Conservation (phyloP, 2,797 vertebrate species). For the Calcarius lapponicus region DNA sequence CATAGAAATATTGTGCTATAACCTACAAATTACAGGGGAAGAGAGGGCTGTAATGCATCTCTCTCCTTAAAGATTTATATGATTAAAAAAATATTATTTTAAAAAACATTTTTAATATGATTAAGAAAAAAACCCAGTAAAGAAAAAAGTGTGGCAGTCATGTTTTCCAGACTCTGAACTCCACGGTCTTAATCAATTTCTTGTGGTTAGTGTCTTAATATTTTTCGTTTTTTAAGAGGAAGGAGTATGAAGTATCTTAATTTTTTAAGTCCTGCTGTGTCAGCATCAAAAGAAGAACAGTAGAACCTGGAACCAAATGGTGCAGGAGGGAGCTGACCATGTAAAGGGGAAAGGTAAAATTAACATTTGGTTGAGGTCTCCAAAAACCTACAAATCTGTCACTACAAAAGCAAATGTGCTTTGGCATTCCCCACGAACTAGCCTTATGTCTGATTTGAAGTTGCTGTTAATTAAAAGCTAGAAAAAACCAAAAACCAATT, state of each 20-base stretch:
- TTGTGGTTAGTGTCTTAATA: neutral
- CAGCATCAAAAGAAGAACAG: neutral
- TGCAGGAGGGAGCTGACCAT: neutral
- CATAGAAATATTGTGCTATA: constrained; percentile 1
- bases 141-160: neutral
- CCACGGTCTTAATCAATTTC: neutral
- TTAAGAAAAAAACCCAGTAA: neutral
- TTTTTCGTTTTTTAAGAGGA: neutral
- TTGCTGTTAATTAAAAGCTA: neutral
- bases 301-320: neutral
- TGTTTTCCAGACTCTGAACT: neutral
- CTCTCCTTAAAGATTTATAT: neutral
- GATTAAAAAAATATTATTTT: neutral
- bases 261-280: neutral
- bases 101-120: neutral
- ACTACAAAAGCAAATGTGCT: neutral
- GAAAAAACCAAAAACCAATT: neutral
- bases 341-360: neutral
- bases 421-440: neutral
- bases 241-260: neutral
- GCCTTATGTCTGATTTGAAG: neutral
- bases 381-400: neutral
- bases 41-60: neutral
- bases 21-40: neutral
- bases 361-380: neutral